phyloP scores from a whole-genome alignment of 2,888 invertebrate species.

The Synergus itoensis region DNA sequence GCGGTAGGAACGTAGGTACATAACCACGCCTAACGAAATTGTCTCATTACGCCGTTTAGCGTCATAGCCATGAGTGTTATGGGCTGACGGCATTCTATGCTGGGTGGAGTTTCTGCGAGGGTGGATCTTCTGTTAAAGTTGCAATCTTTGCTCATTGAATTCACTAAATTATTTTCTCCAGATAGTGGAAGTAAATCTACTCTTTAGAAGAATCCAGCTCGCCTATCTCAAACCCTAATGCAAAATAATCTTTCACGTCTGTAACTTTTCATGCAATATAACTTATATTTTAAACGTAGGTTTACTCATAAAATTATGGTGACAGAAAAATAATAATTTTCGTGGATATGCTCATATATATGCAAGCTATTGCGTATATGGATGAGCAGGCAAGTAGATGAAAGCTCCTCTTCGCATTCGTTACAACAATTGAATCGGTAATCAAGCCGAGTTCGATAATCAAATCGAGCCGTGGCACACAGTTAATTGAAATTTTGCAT shows the following conservation, averaged over 20 bases:
- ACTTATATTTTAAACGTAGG: no score
- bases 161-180: slow-evolving; percentile 14
- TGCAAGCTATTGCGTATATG: slow-evolving; percentile 31
- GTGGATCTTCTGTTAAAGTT: slow-evolving; percentile 23
- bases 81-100: slow-evolving; percentile 32
- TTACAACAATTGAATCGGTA: slow-evolving; percentile 72
- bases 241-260: no score
- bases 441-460: slow-evolving; percentile 69
- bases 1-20: slow-evolving; percentile 47
- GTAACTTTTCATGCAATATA: no score
- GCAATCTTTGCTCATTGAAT: slow-evolving; percentile 12
- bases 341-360: background rate
- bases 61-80: slow-evolving; percentile 40
- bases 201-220: background rate
- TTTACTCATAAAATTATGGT: no score
- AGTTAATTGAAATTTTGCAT: slow-evolving; percentile 70
- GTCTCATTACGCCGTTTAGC: slow-evolving; percentile 63
- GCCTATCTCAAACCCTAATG: no score
- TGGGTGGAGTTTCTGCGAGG: slow-evolving; percentile 24
- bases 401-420: slow-evolving; percentile 65
- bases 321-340: no score
- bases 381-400: slow-evolving; percentile 63
- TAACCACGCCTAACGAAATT: slow-evolving; percentile 60
- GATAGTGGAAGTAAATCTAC: background rate
- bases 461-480: slow-evolving; percentile 62